These are phyloP conservation scores for Agrilus biguttatus DNA, from an alignment of 2,888 invertebrate species.

Conservation along the genomic window DNA sequence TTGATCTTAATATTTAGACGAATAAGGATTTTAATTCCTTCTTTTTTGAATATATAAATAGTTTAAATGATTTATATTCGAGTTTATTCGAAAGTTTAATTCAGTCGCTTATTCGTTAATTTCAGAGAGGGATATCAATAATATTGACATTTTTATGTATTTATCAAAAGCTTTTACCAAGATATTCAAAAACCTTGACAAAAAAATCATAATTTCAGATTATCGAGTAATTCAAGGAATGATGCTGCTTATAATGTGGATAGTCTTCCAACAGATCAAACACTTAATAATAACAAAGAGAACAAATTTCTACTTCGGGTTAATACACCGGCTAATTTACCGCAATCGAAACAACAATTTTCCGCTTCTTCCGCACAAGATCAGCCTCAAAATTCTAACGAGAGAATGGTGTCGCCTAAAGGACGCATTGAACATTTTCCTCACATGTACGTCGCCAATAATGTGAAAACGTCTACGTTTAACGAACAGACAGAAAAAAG, in stretches of 20 bases:
- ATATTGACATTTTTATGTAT: too few relatives aligned
- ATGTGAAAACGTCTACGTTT: conserved; percentile 28
- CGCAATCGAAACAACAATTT: conserved; percentile 14
- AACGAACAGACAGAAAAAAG: conserved; percentile 25
- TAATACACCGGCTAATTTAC: conserved; percentile 23
- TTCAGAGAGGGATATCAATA: too few relatives aligned
- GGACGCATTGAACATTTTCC: conserved; percentile 28
- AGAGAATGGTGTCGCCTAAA: conserved; percentile 30
- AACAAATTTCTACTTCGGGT: conserved; percentile 20
- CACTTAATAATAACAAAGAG: conserved; percentile 12
- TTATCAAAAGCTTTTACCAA: neutral
- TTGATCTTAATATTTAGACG: too few relatives aligned
- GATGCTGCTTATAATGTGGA: conserved; percentile 26
- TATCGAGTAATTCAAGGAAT: conserved; percentile 34
- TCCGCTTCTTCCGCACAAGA: conserved; percentile 9
- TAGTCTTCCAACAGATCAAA: conserved; percentile 13
- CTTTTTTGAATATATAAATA: too few relatives aligned
- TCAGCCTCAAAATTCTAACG: conserved; percentile 12
- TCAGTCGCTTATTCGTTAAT: too few relatives aligned
- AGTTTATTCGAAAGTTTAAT: too few relatives aligned
- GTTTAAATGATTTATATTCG: too few relatives aligned
- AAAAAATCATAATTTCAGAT: conserved; percentile 23
- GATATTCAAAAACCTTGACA: neutral
- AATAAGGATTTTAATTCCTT: too few relatives aligned
- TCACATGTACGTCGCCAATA: conserved; percentile 28